Conservation (phyloP, 2,888 invertebrate species). For the Adelphocoris suturalis region DNA sequence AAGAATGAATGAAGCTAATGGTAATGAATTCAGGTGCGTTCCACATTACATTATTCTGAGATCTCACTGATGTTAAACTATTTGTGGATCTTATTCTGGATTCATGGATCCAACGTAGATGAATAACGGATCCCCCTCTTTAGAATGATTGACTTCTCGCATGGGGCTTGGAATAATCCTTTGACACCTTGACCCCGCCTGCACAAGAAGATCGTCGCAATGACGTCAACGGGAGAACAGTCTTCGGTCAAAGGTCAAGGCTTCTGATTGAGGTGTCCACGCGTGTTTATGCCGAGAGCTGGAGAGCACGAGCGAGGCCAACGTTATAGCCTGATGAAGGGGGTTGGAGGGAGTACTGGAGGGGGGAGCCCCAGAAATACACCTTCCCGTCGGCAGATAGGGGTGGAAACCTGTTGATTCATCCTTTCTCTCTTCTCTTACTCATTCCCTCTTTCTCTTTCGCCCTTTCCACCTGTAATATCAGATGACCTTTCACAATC, state of each 20-base stretch:
- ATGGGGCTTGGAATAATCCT: too few species aligned
- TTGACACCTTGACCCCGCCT: not conserved
- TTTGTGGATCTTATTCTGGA: too few species aligned
- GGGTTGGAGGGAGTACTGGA: not conserved
- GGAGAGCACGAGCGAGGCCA: not conserved
- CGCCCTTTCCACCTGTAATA: slow-evolving; percentile 62
- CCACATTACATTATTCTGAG: too few species aligned
- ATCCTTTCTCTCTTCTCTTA: not conserved
- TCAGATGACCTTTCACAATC: slow-evolving; percentile 69
- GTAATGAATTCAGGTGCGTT: too few species aligned
- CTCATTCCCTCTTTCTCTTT: slow-evolving; percentile 27
- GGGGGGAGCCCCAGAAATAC: slow-evolving; percentile 45
- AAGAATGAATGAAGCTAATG: too few species aligned
- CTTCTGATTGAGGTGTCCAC: not conserved
- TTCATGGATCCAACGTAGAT: too few species aligned
- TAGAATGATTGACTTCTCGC: too few species aligned
- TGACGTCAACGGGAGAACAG: not conserved
- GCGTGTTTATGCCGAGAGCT: slow-evolving; percentile 38
- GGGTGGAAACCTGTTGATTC: slow-evolving; percentile 65
- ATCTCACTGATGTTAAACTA: too few species aligned
- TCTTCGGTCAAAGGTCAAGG: slow-evolving; percentile 40
- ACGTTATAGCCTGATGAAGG: not conserved
- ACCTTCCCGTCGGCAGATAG: slow-evolving; percentile 26
- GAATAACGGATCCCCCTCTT: too few species aligned
- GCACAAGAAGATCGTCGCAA: not conserved